Percentiles rank a stretch among this genome's conserved stretches.
phyloP scores from a whole-genome alignment of 2,888 invertebrate genomes.

The Chymomyza amoena region DNA sequence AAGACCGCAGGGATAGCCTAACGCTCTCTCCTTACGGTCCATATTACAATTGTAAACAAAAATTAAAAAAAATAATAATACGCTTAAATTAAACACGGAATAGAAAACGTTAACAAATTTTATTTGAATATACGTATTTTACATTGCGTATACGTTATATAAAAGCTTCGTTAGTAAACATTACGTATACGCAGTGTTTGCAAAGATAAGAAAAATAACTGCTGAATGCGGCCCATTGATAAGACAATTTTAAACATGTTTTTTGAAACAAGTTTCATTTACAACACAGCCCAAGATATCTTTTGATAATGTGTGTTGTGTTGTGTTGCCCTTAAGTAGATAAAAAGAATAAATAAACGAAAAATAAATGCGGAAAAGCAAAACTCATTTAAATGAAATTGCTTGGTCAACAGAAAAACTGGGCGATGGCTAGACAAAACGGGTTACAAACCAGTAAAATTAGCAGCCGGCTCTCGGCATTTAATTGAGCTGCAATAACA shows the following conservation, averaged over 20 bases:
- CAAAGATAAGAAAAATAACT: conserved; percentile 25
- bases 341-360: background rate
- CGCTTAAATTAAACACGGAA: too few species aligned
- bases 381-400: background rate
- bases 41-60: too few species aligned
- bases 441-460: conserved; percentile 7
- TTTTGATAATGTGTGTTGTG: too few species aligned
- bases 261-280: conserved; percentile 15
- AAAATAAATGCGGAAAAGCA: background rate
- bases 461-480: background rate
- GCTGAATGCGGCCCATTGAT: conserved; percentile 13
- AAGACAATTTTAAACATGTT: conserved; percentile 12
- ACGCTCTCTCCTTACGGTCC: too few species aligned
- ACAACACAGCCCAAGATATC: conserved; percentile 22
- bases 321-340: background rate
- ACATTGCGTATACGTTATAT: conserved; percentile 50
- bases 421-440: conserved; percentile 13
- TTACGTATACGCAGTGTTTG: conserved; percentile 53
- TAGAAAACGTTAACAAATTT: too few species aligned
- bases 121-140: background rate
- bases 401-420: conserved; percentile 2
- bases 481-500: background rate
- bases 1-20: too few species aligned
- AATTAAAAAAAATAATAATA: too few species aligned
- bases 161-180: conserved; percentile 21